Evolutionary conservation across 2,113 vertebrate genomes (phyloP).

Genomic region (Ameiurus melas): DNA sequence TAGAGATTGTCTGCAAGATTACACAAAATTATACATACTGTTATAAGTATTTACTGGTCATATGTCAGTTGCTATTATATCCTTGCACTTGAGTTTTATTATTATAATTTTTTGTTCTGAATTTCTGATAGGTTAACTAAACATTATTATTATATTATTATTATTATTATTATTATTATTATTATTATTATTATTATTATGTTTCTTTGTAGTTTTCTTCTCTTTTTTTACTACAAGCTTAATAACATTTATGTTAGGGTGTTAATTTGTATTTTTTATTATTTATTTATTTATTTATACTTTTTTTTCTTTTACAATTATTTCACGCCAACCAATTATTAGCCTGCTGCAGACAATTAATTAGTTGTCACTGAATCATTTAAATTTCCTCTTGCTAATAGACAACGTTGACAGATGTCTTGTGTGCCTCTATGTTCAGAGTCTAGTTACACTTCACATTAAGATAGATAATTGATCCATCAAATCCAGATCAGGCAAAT

Average conservation of each 20-base stretch:
- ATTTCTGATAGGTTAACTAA: background rate
- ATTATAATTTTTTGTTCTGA: background rate
- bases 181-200: background rate
- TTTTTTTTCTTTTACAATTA: conserved; percentile 61
- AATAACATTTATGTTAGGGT: conserved; percentile 48
- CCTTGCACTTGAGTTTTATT: background rate
- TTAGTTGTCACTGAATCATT: conserved; percentile 78
- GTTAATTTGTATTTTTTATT: conserved; percentile 50
- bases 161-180: conserved; percentile 5
- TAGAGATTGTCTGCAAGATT: background rate
- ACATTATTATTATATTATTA: conserved; percentile 1
- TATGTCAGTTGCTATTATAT: background rate
- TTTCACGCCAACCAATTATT: conserved; percentile 64
- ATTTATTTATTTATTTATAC: conserved; percentile 24
- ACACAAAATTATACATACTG: background rate
- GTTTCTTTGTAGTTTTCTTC: background rate
- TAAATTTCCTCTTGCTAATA: conserved; percentile 76
- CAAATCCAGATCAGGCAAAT: conserved; percentile 73
- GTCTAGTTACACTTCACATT: conserved; percentile 69
- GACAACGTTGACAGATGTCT: conserved; percentile 76
- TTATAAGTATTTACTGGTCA: background rate
- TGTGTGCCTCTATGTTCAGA: conserved; percentile 67
- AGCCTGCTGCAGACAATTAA: conserved; percentile 75
- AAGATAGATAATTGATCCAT: conserved; percentile 80
- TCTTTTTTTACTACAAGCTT: background rate